phyloP scores from a whole-genome alignment of 2,113 vertebrate genomes.

The Dendropsophus ebraccatus region DNA sequence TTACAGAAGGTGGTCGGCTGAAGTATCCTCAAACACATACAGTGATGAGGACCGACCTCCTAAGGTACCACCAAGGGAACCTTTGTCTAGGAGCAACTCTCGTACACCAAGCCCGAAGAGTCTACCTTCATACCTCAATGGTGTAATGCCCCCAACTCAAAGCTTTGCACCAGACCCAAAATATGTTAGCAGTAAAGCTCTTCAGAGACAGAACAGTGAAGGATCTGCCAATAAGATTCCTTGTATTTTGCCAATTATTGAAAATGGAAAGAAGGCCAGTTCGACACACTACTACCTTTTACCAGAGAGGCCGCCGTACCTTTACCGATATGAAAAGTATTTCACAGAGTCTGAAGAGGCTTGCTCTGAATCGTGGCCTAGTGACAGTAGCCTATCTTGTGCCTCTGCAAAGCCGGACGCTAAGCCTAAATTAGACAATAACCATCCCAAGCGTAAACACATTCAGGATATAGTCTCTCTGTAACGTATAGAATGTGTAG shows the following conservation, averaged over 20 bases:
- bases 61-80: conserved; percentile 90
- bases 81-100: conserved; percentile 79
- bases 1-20: conserved; percentile 92
- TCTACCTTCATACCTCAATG: conserved; percentile 89
- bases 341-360: conserved; percentile 76
- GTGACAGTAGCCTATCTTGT: conserved; percentile 60
- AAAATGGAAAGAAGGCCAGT: conserved; percentile 89
- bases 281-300: conserved; percentile 94
- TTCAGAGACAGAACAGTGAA: conserved; percentile 91
- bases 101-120: conserved; percentile 93
- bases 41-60: conserved; percentile 92
- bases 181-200: conserved; percentile 87
- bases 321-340: conserved; percentile 84
- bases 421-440: conserved; percentile 67
- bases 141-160: conserved; percentile 95
- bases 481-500: conserved; percentile 28
- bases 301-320: conserved; percentile 82
- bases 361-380: conserved; percentile 59
- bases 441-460: conserved; percentile 72
- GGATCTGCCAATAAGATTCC: conserved; percentile 78
- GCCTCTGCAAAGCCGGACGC: conserved; percentile 66
- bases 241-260: conserved; percentile 93
- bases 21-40: conserved; percentile 86
- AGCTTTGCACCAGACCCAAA: conserved; percentile 97
- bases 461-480: conserved; percentile 74